These are phyloP conservation scores for Anisognathus igniventris DNA, from an alignment of 2,797 vertebrate genomes.

Conservation along the genomic window DNA sequence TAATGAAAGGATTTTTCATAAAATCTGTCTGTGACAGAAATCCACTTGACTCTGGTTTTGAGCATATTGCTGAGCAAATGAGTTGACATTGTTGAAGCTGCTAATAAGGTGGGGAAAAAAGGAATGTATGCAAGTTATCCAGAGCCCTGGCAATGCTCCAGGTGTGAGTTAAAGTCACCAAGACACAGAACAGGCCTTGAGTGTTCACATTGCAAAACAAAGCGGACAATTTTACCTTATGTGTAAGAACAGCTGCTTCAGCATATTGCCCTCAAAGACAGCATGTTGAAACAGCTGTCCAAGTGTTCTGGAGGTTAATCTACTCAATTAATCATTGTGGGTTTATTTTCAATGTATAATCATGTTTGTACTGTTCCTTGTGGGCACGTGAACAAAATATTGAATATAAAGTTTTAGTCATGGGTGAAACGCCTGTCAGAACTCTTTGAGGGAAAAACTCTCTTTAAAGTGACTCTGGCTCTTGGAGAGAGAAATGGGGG, in stretches of 20 bases:
- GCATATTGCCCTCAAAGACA: constrained; percentile 34
- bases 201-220: not conserved
- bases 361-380: not conserved
- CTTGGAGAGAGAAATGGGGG: not conserved
- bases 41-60: not conserved
- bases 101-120: not conserved
- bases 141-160: not conserved
- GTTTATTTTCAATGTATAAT: not conserved
- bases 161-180: not conserved
- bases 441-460: not conserved
- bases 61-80: not conserved
- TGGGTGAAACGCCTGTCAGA: not conserved
- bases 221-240: not conserved
- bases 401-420: not conserved
- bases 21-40: not conserved
- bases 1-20: too few relatives aligned
- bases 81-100: not conserved
- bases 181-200: not conserved
- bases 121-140: not conserved
- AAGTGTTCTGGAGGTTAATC: constrained; percentile 28
- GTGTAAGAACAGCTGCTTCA: constrained; percentile 28
- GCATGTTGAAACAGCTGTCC: constrained; percentile 36
- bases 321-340: constrained; percentile 15
- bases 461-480: not conserved
- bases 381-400: not conserved